Base-by-base conservation (phyloP, 2,113 vertebrate genomes). In the Tyto alba region DNA sequence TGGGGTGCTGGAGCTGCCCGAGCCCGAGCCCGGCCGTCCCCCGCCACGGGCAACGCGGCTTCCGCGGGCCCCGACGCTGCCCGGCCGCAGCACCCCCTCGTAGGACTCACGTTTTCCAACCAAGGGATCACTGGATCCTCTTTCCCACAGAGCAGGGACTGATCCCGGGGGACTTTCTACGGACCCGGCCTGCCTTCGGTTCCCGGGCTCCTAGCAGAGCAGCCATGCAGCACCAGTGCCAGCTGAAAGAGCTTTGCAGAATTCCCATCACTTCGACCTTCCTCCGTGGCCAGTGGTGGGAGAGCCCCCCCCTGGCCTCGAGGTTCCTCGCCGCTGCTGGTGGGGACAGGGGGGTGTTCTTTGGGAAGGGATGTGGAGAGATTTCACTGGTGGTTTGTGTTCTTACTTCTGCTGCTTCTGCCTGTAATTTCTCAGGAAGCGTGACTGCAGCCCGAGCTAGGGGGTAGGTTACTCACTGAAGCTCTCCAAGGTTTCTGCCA, bases 141-240 rank as follows among this genome's bases (percentile, higher is more conserved):
- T 4, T 12, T 16, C 2, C 9, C 40, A 8, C 26, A 7, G n/a
- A 57, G 63, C n/a, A 43, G 52, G 63, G 18, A 12, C 40, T 15
- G 23, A 19, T 32, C 47, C 40, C 11, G 5, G 20, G 27, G 48
- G 25, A 20, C 16, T 16, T 34, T 12, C 8, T 11, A 2, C 2
- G 23, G 14, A 8, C 7, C 29, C 50, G 41, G 64, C 38, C 50
- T 7, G 11, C 68, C 11, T 13, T 4, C 0, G 3, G 20, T 5
- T 29, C 43, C 36, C 16, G 3, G 1, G 69, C 53, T 73, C 45
- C 13, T 10, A 7, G 36, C 25, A 50, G 67, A n/a, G 11, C 56
- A 76, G 79, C 4, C 1, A 3, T 6, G 32, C 38, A 43, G 40
- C 27, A 32, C 48, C 36, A 12, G 60, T 41, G 12, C 53, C 29